A percentile compares a stretch with the other conserved stretches of the same genome.
Evolutionary conservation across 1,140 invertebrate genomes (phyloP).

Genomic region (Sitophilus oryzae): DNA sequence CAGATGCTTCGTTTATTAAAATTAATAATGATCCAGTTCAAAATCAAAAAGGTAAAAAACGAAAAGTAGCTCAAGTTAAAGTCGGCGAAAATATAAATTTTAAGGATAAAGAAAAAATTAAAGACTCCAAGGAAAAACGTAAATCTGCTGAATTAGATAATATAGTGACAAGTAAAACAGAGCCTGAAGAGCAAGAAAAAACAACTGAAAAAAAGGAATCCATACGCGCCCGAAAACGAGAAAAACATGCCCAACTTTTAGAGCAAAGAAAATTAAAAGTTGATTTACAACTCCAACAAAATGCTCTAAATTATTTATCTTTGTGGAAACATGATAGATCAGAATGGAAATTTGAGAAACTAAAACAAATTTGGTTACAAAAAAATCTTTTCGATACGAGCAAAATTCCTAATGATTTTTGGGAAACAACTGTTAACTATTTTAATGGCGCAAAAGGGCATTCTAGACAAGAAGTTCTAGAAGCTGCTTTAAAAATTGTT

Average conservation of each 20-base stretch:
- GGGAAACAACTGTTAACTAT: constrained; percentile 62
- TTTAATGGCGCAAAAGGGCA: constrained; percentile 61
- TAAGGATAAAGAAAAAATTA: not conserved
- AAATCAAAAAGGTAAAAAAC: constrained; percentile 2
- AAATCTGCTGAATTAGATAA: constrained; percentile 7
- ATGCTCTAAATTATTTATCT: constrained; percentile 52
- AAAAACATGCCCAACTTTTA: constrained; percentile 30
- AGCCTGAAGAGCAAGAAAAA: constrained; percentile 1
- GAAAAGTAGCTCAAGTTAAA: constrained; percentile 2
- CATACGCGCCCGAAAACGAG: constrained; percentile 29
- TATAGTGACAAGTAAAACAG: not conserved
- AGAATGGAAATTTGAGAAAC: constrained; percentile 73
- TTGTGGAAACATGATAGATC: constrained; percentile 63
- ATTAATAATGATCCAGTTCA: constrained; percentile 1
- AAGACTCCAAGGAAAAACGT: not conserved
- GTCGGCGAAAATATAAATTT: not conserved
- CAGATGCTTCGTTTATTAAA: not conserved
- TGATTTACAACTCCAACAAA: constrained; percentile 32
- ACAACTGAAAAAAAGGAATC: constrained; percentile 28
- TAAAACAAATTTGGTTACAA: constrained; percentile 66
- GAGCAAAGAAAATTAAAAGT: constrained; percentile 32
- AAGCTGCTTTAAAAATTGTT: constrained; percentile 59
- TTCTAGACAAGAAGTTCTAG: constrained; percentile 53
- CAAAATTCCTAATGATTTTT: constrained; percentile 54
- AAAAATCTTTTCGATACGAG: constrained; percentile 58